Evolutionary conservation across 2,113 vertebrate species (phyloP).

Genomic region (Crotalus helleri): DNA sequence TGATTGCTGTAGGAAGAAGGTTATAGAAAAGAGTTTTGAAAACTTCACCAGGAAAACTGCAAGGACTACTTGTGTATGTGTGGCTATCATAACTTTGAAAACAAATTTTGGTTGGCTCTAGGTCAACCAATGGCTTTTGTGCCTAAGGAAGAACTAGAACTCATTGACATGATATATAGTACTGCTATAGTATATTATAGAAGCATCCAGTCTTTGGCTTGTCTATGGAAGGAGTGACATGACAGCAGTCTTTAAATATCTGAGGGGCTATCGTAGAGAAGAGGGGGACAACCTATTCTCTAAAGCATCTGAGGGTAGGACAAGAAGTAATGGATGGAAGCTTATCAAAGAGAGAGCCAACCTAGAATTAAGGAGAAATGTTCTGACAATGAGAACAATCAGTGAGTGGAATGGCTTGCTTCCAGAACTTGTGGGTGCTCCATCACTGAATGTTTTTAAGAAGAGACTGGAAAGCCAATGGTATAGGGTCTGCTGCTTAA

Average conservation of each 20-base stretch:
- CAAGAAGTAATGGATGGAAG: too few species aligned
- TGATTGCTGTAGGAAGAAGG: background rate
- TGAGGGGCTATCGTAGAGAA: background rate
- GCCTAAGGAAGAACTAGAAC: background rate
- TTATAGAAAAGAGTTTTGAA: background rate
- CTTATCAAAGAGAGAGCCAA: too few species aligned
- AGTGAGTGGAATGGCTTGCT: background rate
- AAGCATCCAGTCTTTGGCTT: background rate
- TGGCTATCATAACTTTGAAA: background rate
- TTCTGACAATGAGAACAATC: too few species aligned
- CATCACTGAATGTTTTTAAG: background rate
- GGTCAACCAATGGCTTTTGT: background rate
- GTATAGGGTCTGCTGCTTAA: background rate
- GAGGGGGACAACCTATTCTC: too few species aligned
- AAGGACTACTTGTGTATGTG: background rate
- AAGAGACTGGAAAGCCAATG: background rate
- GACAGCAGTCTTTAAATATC: background rate
- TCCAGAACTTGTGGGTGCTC: background rate
- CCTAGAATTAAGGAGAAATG: too few species aligned
- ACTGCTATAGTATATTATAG: too few species aligned
- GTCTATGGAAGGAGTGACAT: background rate
- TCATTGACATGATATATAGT: background rate
- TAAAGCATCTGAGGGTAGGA: too few species aligned
- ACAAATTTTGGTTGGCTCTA: background rate
- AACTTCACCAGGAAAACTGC: background rate